Evolutionary conservation across 2,797 vertebrate genomes (phyloP).

Genomic region (Typhlichthys eigenmanni): DNA sequence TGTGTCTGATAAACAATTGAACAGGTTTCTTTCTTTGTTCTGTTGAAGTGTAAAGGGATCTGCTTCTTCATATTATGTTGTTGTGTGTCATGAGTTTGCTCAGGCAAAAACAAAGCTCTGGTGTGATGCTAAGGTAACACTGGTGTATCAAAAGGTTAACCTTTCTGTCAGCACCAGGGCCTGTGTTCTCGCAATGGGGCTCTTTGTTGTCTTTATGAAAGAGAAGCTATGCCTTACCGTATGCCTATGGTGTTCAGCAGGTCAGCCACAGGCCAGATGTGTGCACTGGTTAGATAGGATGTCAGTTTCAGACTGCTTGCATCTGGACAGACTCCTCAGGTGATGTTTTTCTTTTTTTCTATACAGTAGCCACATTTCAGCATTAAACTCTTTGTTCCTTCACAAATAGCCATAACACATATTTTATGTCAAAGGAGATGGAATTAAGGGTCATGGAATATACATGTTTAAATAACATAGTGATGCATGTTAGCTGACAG

Average conservation of each 20-base stretch:
- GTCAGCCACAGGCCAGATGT: constrained; percentile 32
- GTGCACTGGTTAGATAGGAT: constrained; percentile 13
- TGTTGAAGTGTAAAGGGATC: constrained; percentile 4
- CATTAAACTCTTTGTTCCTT: constrained; percentile 27
- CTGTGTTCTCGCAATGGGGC: constrained; percentile 57
- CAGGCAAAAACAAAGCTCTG: constrained; percentile 49
- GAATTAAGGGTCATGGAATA: too few relatives aligned
- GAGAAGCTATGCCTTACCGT: constrained; percentile 47
- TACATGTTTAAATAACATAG: not conserved
- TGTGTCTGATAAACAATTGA: constrained; percentile 11
- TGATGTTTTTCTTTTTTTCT: constrained; percentile 15
- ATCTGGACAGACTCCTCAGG: constrained; percentile 15
- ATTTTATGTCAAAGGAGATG: too few relatives aligned
- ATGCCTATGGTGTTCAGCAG: constrained; percentile 64
- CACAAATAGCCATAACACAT: not conserved
- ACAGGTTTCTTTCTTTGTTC: constrained; percentile 8
- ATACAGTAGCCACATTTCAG: not conserved
- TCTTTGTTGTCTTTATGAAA: constrained; percentile 65
- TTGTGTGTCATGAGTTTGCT: constrained; percentile 57
- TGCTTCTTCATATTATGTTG: constrained; percentile 33
- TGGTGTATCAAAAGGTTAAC: constrained; percentile 41
- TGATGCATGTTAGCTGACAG: too few relatives aligned
- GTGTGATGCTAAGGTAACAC: constrained; percentile 62
- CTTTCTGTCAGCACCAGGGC: constrained; percentile 51
- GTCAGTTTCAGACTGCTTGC: constrained; percentile 20